Percentiles rank a stretch among this genome's conserved stretches.
Evolutionary conservation across 1,140 invertebrate genomes (phyloP).

Genomic region (Tetramorium parvispinum): DNA sequence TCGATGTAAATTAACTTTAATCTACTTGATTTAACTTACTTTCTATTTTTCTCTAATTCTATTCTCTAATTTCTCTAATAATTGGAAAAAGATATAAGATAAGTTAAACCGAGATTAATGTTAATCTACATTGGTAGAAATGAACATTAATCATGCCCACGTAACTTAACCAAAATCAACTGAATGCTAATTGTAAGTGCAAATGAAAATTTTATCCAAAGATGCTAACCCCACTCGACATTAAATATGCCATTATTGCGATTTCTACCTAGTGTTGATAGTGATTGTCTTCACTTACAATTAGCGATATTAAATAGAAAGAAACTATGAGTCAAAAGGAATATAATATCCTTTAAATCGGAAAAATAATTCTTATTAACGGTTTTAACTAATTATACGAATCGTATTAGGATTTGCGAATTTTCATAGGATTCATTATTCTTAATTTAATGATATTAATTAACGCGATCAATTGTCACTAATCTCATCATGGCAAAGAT

Average conservation of each 20-base stretch:
- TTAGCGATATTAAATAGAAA: background rate
- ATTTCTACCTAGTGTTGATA: background rate
- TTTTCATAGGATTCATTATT: slow-evolving; percentile 8
- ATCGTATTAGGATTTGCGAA: background rate
- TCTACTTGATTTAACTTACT: too few relatives aligned
- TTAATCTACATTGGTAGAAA: too few relatives aligned
- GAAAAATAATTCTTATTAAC: background rate
- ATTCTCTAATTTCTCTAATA: too few relatives aligned
- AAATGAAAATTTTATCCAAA: slow-evolving; percentile 20
- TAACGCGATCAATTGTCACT: slow-evolving; percentile 67
- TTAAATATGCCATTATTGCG: background rate
- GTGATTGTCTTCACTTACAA: background rate
- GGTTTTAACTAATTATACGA: background rate
- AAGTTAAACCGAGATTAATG: too few relatives aligned
- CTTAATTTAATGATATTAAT: slow-evolving; percentile 61
- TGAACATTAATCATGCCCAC: slow-evolving; percentile 37
- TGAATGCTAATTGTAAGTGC: slow-evolving; percentile 48
- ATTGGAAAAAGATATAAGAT: too few relatives aligned
- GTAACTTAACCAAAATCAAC: background rate
- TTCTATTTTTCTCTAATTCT: too few relatives aligned
- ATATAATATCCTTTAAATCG: background rate
- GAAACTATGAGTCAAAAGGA: background rate
- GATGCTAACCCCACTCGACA: background rate
- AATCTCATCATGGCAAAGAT: slow-evolving; percentile 65
- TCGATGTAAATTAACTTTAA: too few relatives aligned